Evolutionary conservation across 2,888 invertebrate genomes (phyloP).

Genomic region (Diploptera punctata): DNA sequence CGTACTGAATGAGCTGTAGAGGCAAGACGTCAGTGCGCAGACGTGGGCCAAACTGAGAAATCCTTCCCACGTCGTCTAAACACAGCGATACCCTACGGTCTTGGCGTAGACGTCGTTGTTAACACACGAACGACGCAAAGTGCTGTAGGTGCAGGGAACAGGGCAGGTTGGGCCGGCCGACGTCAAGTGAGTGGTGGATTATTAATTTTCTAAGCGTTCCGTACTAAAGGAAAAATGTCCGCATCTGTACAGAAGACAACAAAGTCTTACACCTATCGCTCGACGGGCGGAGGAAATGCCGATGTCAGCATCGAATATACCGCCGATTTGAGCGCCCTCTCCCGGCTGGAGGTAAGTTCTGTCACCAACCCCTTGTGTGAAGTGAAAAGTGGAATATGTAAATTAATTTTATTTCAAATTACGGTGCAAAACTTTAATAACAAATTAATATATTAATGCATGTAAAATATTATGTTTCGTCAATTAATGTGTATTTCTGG

Average conservation of each 20-base stretch:
- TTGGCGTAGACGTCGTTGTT: conserved; percentile 12
- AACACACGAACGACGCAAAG: conserved; percentile 38
- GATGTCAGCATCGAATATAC: conserved; percentile 96
- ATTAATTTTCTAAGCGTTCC: not conserved
- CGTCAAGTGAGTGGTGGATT: conserved; percentile 9
- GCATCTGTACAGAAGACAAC: conserved; percentile 73
- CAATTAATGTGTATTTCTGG: too few species aligned
- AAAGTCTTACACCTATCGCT: conserved; percentile 88
- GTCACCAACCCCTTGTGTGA: too few species aligned
- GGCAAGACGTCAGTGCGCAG: not conserved
- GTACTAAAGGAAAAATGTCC: conserved; percentile 50
- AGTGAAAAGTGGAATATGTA: too few species aligned
- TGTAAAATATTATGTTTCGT: too few species aligned
- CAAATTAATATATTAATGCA: too few species aligned
- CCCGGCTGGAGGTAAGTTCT: conserved; percentile 89
- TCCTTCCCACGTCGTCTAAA: not conserved
- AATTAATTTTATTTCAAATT: too few species aligned
- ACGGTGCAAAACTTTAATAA: too few species aligned
- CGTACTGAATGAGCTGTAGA: not conserved
- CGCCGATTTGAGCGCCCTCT: conserved; percentile 91
- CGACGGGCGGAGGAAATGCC: conserved; percentile 77
- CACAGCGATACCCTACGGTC: not conserved
- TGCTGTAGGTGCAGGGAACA: conserved; percentile 26
- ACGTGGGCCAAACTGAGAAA: too few species aligned
- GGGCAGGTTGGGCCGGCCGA: conserved; percentile 17